Evolutionary conservation across 2,113 vertebrate genomes (phyloP).

Genomic region (Chamaetylas fuelleborni): DNA sequence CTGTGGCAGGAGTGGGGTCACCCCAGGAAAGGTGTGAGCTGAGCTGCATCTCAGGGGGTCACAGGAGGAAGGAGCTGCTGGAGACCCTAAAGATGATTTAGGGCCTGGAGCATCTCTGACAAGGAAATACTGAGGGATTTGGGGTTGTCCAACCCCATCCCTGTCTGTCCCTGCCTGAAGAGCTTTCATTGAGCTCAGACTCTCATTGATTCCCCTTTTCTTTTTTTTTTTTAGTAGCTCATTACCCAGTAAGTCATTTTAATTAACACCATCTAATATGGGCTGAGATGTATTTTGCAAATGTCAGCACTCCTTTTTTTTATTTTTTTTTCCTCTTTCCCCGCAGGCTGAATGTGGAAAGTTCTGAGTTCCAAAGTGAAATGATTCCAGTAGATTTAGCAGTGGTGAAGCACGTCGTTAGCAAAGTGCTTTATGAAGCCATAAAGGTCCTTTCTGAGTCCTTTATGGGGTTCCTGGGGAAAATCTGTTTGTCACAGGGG

Average conservation of each 20-base stretch:
- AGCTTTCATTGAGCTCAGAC: neutral
- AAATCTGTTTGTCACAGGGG: neutral
- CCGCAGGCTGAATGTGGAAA: neutral
- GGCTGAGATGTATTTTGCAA: conserved; percentile 31
- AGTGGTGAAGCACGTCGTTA: conserved; percentile 41
- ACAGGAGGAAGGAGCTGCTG: neutral
- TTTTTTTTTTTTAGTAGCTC: neutral
- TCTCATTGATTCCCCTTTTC: neutral
- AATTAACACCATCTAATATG: conserved; percentile 48
- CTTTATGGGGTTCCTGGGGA: neutral
- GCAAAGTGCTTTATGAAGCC: conserved; percentile 25
- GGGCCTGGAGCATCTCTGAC: neutral
- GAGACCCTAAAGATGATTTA: neutral
- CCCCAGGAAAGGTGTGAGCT: neutral
- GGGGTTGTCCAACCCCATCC: neutral
- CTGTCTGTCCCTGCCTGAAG: neutral
- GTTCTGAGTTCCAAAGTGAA: neutral
- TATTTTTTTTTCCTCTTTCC: neutral
- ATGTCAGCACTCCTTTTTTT: conserved; percentile 21
- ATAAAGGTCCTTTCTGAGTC: conserved; percentile 7
- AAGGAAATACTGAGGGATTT: neutral
- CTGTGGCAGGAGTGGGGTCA: neutral
- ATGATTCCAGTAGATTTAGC: neutral
- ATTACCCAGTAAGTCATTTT: conserved; percentile 45
- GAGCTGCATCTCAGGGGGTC: rapidly evolving